Base-by-base conservation (phyloP, 1,140 invertebrate genomes). In the Zaprionus africanus region DNA sequence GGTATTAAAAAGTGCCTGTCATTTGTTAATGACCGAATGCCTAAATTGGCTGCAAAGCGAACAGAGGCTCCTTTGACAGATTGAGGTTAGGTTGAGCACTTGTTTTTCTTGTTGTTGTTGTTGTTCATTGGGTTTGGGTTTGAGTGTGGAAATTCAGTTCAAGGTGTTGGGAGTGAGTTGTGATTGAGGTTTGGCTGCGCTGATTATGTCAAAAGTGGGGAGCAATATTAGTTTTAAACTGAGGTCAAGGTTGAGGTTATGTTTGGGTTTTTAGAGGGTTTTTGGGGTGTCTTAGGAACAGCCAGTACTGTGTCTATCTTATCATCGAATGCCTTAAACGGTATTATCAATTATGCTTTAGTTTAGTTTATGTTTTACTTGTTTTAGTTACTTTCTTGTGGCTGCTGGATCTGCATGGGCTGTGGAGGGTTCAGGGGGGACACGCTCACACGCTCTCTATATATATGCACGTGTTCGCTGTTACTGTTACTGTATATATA, bases 1-100 rank as follows among this genome's bases (percentile, higher is more conserved):
- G 58, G 79, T 82, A 87, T 87, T 79, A 87, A 79, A 86, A 86
- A 76, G 56, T 76, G 62, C 65, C 46, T 74, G 81, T 77, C 81
- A 53, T 69, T 69, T 76, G 41, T 71, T 63, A 68, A 81, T 82
- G 68, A 58, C 26, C 71, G 54, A 70, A 56, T 60, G 51, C 53
- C 41, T 26, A 22, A 66, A 58, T 57, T 66, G 58, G 57, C 77
- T 57, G 58, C 41, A 63, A 63, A 53, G 76, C 79, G 65, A 82
- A 58, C 78, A 54, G 36, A 54, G 36, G 66, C 62, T 70, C 61
- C 59, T 85, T 74, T 54, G 78, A 86, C 70, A 85, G 70, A 43
- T 72, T 85, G 82, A 85, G 82, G 82, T 86, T 78, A 64, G 56
- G 41, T 74, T 49, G 64, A 66, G 60, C 49, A 53, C 24, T 19